Conservation (phyloP, 1,140 invertebrate species). For the Rhysida immarginata region DNA sequence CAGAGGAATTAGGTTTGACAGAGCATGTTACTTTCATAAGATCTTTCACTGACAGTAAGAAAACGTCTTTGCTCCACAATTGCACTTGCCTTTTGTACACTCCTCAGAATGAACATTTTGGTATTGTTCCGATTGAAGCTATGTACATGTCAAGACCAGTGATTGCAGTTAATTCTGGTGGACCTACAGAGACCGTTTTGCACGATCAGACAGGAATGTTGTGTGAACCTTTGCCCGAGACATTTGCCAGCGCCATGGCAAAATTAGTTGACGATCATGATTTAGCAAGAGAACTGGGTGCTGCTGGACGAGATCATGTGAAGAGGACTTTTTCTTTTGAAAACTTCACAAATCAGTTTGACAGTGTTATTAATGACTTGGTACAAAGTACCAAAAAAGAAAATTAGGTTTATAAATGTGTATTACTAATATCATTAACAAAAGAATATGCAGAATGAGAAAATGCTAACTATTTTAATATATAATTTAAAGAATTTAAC, state of each 20-base stretch:
- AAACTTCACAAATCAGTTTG: not conserved
- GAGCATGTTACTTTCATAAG: conserved; percentile 67
- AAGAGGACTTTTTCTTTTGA: not conserved
- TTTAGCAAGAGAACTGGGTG: conserved; percentile 43
- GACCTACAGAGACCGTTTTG: conserved; percentile 83
- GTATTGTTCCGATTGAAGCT: conserved; percentile 96
- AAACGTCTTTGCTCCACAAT: conserved; percentile 57
- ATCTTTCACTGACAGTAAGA: conserved; percentile 70
- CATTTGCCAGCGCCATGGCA: conserved; percentile 65
- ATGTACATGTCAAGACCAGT: conserved; percentile 91
- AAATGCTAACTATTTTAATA: no score
- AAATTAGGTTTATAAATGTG: no score
- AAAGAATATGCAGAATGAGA: no score
- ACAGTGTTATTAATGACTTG: not conserved
- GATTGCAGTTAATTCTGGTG: conserved; percentile 86
- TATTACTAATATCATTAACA: no score
- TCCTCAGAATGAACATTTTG: conserved; percentile 95
- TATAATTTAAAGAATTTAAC: no score
- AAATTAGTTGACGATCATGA: conserved; percentile 40
- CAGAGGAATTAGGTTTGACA: conserved; percentile 45
- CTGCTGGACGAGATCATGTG: conserved; percentile 33
- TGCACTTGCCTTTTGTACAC: conserved; percentile 81
- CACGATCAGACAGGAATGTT: conserved; percentile 81
- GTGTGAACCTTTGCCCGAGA: conserved; percentile 45
- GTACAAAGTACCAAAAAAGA: no score